Base-by-base conservation (phyloP, 2,888 invertebrate genomes). In the Ornithoptera priamus region DNA sequence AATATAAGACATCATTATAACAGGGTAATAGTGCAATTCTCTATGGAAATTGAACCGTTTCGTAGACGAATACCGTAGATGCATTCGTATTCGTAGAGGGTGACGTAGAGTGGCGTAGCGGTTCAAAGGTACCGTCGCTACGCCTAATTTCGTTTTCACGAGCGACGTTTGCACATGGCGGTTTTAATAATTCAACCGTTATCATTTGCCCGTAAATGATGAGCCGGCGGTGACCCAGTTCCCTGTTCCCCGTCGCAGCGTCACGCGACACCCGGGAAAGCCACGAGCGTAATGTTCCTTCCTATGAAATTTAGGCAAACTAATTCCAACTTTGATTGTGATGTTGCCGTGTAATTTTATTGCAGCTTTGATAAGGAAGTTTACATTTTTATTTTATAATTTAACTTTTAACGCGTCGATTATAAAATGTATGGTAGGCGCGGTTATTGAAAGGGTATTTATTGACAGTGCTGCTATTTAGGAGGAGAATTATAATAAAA, bases 161-260 rank as follows among this genome's bases (percentile, higher is more conserved):
- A 62, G 63, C 58, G 60, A 68, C 53, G 57, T 63, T 63, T 63
- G 46, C 69, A 71, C 56, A 68, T 69, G 63, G 71, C 72, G 72
- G 71, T 73, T 76, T 83, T 81, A 81, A 85, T 86, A 85, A 86
- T 85, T 83, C 79, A 78, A 7, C 77, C 75, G 85, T 87, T 87
- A 88, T 85, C 87, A 85, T 87, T 84, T 78, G 79, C 81, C 81
- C 81, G 85, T 87, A 86, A 88, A 88, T 75, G 77, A 76, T 75
- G 72, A 72, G 71, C 70, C 78, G 85, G 82, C 86, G 81, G 86
- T 85, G 89, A 87, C 89, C 89, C 80, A 88, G 86, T 88, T 88
- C 75, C 72, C 71, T 78, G 78, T 80, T 75, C 77, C 83, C 81
- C 75, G 80, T 78, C 78, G 75, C 74, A 73, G 74, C 75, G 82